Conservation (phyloP, 2,113 vertebrate genomes). For the Polypterus senegalus region DNA sequence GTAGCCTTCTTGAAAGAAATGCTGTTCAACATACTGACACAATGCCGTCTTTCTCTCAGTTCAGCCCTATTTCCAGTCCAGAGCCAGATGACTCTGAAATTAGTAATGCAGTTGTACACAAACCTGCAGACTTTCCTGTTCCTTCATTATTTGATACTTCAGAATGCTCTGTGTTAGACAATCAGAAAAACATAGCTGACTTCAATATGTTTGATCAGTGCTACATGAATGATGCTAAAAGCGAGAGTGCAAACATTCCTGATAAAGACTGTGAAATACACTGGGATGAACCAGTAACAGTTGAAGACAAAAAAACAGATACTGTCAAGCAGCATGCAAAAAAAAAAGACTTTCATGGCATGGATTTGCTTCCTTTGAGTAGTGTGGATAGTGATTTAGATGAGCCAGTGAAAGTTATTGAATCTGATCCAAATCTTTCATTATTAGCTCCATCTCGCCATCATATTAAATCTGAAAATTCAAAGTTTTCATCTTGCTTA, state of each 20-base stretch:
- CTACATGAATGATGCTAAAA: slow-evolving; percentile 54
- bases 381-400: slow-evolving; percentile 35
- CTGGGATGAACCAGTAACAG: slow-evolving; percentile 31
- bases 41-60: slow-evolving; percentile 65
- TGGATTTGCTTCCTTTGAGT: slow-evolving; percentile 36
- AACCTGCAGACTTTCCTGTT: slow-evolving; percentile 54
- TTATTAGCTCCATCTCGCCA: slow-evolving; percentile 43
- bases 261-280: slow-evolving; percentile 25
- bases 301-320: slow-evolving; percentile 26
- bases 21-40: slow-evolving; percentile 57
- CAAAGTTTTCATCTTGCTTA: slow-evolving; percentile 81
- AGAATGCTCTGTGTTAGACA: slow-evolving; percentile 51
- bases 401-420: slow-evolving; percentile 42
- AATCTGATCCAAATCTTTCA: slow-evolving; percentile 27
- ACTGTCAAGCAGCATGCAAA: slow-evolving; percentile 39
- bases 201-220: slow-evolving; percentile 65
- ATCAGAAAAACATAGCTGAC: slow-evolving; percentile 47
- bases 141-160: slow-evolving; percentile 47
- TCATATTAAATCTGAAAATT: slow-evolving; percentile 63
- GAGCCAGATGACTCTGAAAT: slow-evolving; percentile 61
- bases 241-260: slow-evolving; percentile 33
- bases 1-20: slow-evolving; percentile 51
- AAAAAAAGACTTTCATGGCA: slow-evolving; percentile 37
- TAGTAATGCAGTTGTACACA: slow-evolving; percentile 45
- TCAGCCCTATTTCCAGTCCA: slow-evolving; percentile 82